Conservation (phyloP, 2,888 invertebrate species). For the Andricus quercusramuli region DNA sequence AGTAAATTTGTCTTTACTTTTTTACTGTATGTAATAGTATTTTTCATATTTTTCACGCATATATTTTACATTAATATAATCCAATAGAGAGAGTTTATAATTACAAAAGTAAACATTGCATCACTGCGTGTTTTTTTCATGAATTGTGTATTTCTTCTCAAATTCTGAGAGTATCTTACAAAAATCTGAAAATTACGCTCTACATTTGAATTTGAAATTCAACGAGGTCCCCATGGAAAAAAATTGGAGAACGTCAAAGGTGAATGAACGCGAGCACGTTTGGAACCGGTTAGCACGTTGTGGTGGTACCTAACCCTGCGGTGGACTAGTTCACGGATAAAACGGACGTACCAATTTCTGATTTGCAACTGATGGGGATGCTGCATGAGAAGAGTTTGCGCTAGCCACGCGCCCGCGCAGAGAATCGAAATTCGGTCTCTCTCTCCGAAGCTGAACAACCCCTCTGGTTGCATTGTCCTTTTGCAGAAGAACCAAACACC, state of each 20-base stretch:
- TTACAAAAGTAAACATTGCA: background rate
- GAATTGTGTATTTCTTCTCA: background rate
- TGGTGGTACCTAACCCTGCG: slow-evolving; percentile 25
- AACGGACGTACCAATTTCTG: slow-evolving; percentile 74
- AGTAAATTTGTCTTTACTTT: background rate
- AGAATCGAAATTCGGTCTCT: slow-evolving; percentile 59
- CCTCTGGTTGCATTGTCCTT: slow-evolving; percentile 44
- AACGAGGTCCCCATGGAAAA: background rate
- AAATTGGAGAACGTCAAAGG: slow-evolving; percentile 1
- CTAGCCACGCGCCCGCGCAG: slow-evolving; percentile 74
- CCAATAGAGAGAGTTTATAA: background rate
- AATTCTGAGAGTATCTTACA: background rate
- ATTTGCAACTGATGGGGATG: slow-evolving; percentile 77
- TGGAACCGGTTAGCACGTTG: slow-evolving; percentile 45
- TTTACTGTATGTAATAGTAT: background rate
- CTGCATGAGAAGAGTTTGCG: slow-evolving; percentile 75
- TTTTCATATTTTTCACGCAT: background rate
- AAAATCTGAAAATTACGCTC: background rate
- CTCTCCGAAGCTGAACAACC: slow-evolving; percentile 23
- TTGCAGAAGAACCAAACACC: slow-evolving; percentile 44
- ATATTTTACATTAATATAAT: background rate
- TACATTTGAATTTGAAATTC: background rate
- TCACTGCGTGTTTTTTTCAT: background rate
- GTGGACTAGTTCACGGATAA: slow-evolving; percentile 47
- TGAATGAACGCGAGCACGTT: slow-evolving; percentile 35